Base-by-base conservation (phyloP, 1,140 invertebrate species). In the Galendromus occidentalis region DNA sequence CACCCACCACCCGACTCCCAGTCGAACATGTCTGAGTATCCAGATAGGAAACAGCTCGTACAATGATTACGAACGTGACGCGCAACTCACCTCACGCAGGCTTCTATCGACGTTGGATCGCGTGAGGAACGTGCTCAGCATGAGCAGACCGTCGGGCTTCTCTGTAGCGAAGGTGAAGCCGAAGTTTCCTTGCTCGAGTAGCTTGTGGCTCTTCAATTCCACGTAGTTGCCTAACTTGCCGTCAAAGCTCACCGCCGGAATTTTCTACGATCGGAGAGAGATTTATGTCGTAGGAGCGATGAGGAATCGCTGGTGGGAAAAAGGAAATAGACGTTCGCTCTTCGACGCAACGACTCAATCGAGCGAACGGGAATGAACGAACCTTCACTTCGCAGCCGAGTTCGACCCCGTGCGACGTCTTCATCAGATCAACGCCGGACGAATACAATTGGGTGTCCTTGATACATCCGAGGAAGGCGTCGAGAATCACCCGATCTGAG, bases 401-500 rank as follows among this genome's bases (percentile, higher is more conserved):
- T 71, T 89, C 85, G 0, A 92, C 80, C 0, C 87, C 88, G 71
- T 85, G 84, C 71, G 82, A 83, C 14, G 82, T 78, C 78, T 64
- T 77, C 69, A 84, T 76, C 1, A 83, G 80, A 73, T 85, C 82
- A 30, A 83, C 80, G 17, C 80, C 80, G 66, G 82, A 80, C 74
- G 84, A 80, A 68, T 86, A 83, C 0, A 91, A 81, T 51, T 85
- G 79, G 1, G 91, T 78, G 64, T 86, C 84, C 14, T 84, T 83
- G 77, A 93, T 82, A 71, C 88, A 91, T 6, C 89, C 89, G 20
- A 88, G 76, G 73, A 88, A 85, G 0, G 85, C 81, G 66, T 79
- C 75, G 33, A 73, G 69, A n/a, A 66, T 47, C n/a, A 74, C 79
- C 78, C 1, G 29, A 41, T 71, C 72, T 28, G 74, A 44, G 59